Base-by-base conservation (phyloP, 2,113 vertebrate genomes). In the Ellobius talpinus region DNA sequence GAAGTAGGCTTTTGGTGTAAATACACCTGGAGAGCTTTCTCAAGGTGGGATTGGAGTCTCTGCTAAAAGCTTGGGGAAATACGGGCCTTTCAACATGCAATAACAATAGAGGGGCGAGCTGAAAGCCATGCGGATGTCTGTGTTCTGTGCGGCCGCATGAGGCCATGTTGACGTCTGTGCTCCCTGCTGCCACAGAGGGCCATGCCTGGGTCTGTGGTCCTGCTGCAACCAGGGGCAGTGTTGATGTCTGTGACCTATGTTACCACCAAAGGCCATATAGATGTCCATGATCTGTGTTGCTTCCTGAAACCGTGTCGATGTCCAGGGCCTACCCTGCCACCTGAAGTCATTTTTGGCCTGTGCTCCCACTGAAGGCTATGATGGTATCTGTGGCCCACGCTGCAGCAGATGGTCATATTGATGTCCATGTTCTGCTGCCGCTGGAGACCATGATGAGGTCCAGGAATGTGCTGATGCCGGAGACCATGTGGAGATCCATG, bases 1-100 rank as follows among this genome's bases (percentile, higher is more conserved):
- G 93, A 97, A 98, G 98, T 91, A 97, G 97, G 97, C 97, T 97
- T 98, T 97, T 68, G 91, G 95, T 96, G 93, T 97, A 98, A 98
- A 98, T 97, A 97, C 97, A 97, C 98, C 98, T 97, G 98, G 96
- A 97, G 93, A 96, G 85, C 93, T 84, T 96, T 97, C 84, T 93
- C 90, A 52, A 95, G 87, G 96, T 96, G 76, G 91, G 81, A 96
- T 95, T 96, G 91, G 85, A 96, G 96, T 97, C 93, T 94, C 95
- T 96, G 95, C 84, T 73, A 70, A 87, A 86, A 90, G 76, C 76
- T 73, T 29, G 9, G 77, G 92, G 79, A 73, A 94, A 96, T 79
- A 66, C 89, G 94, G 68, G n/a, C 31, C 81, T 92, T 63, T 74
- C 58, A 87, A 87, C 3, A 0, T 3, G 76, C 39, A 63, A 73